A percentile compares a stretch with the other conserved stretches of the same genome.
Evolutionary conservation across 1,140 invertebrate species (phyloP).

Genomic region (Polypedilum pembai): DNA sequence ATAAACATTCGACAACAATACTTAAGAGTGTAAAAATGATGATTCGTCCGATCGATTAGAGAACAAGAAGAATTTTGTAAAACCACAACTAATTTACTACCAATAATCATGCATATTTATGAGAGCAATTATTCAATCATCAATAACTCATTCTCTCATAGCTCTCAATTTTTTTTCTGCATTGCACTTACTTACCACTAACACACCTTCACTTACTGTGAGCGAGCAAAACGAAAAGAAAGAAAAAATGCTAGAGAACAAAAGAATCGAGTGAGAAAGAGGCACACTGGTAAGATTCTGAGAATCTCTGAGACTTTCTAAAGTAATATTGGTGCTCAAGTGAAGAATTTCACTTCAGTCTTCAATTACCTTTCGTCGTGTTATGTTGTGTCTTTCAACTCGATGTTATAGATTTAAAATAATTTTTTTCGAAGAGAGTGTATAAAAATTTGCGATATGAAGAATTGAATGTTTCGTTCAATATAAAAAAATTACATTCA

Average conservation of each 20-base stretch:
- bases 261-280: not conserved
- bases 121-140: no score
- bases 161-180: not conserved
- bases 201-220: not conserved
- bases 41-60: conserved; percentile 43
- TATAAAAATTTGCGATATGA: not conserved
- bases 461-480: not conserved
- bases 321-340: conserved; percentile 21
- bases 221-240: not conserved
- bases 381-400: conserved; percentile 4
- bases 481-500: not conserved
- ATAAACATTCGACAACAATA: conserved; percentile 48
- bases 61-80: not conserved
- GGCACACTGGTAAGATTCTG: not conserved
- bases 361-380: conserved; percentile 15
- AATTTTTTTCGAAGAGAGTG: not conserved
- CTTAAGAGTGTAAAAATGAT: conserved; percentile 47
- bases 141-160: not conserved
- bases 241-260: not conserved
- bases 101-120: no score
- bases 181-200: conserved; percentile 1
- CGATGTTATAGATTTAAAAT: not conserved
- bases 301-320: conserved; percentile 22
- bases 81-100: not conserved
- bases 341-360: conserved; percentile 15